A percentile compares a stretch with the other conserved stretches of the same genome.
Evolutionary conservation across 2,113 vertebrate species (phyloP).

Genomic region (Sus scrofa): DNA sequence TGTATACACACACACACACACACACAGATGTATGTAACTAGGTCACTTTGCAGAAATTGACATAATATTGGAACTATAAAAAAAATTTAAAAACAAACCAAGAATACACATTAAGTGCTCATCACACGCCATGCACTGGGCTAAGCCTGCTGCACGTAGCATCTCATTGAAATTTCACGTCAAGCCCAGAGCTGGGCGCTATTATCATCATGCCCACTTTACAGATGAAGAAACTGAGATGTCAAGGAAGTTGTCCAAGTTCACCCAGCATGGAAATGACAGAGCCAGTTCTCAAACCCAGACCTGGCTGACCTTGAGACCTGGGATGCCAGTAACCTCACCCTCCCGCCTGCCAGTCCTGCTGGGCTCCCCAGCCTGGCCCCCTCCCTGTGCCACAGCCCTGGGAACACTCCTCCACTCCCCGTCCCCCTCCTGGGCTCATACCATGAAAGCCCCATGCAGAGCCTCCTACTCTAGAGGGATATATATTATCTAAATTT

Average conservation of each 20-base stretch:
- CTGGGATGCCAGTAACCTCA: fast-evolving
- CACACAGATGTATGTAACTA: too few relatives aligned
- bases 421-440: constrained; percentile 74
- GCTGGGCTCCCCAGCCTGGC: not conserved
- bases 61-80: too few relatives aligned
- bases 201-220: not conserved
- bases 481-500: constrained; percentile 92
- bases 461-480: constrained; percentile 87
- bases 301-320: not conserved
- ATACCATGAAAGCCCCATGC: constrained; percentile 84
- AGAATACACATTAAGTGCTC: not conserved
- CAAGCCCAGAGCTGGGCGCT: not conserved
- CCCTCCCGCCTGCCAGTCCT: not conserved
- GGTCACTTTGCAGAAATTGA: too few relatives aligned
- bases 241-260: not conserved
- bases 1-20: too few relatives aligned
- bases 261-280: not conserved
- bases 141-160: not conserved
- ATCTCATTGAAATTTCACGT: not conserved
- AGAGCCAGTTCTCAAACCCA: not conserved
- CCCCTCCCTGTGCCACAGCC: not conserved
- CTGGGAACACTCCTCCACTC: not conserved
- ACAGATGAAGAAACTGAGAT: not conserved
- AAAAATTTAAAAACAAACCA: too few relatives aligned
- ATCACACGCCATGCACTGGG: not conserved